phyloP scores from a whole-genome alignment of 1,140 invertebrate genomes.

The Drosophila albomicans region DNA sequence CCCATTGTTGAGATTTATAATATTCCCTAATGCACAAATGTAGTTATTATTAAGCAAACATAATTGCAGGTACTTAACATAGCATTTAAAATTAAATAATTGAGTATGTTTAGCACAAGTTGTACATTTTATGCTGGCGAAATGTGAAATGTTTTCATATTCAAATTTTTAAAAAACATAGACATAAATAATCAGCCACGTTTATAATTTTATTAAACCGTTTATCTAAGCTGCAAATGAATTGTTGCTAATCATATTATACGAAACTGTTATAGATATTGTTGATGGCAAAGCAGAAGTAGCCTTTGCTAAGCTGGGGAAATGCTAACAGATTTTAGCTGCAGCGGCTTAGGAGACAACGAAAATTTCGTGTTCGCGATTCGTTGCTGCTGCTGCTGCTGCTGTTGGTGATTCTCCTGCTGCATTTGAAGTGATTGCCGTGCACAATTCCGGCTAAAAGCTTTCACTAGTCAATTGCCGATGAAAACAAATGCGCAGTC shows the following conservation, averaged over 20 bases:
- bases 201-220: too few relatives aligned
- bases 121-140: too few relatives aligned
- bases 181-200: too few relatives aligned
- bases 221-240: too few relatives aligned
- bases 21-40: too few relatives aligned
- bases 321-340: conserved; percentile 42
- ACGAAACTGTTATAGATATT: neutral
- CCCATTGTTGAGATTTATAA: too few relatives aligned
- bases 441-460: conserved; percentile 76
- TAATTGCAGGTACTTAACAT: too few relatives aligned
- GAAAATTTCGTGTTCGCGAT: conserved; percentile 11
- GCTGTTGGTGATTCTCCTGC: conserved; percentile 35
- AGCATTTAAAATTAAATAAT: too few relatives aligned
- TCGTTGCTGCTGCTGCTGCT: conserved; percentile 34
- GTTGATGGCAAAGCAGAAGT: conserved; percentile 5
- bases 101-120: too few relatives aligned
- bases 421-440: conserved; percentile 70
- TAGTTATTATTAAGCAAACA: too few relatives aligned
- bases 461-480: conserved; percentile 77
- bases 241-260: neutral
- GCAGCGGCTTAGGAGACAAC: conserved; percentile 26
- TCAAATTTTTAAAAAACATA: too few relatives aligned
- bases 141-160: too few relatives aligned
- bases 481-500: conserved; percentile 80
- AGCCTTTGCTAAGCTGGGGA: conserved; percentile 9